Percentiles rank a stretch among this genome's conserved stretches.
Conservation (phyloP, 2,888 invertebrate genomes). For the Melipona beecheii region DNA sequence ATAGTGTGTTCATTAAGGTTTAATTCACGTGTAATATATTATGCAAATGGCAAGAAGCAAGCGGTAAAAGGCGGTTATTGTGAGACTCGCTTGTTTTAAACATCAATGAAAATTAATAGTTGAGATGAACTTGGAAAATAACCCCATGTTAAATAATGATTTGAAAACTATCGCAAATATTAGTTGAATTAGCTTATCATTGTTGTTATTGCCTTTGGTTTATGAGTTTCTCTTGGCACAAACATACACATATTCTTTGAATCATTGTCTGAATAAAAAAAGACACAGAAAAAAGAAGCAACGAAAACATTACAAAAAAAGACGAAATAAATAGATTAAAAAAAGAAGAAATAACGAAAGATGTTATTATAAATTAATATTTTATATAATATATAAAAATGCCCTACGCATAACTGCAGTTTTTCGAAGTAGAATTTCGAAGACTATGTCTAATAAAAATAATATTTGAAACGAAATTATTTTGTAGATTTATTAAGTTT, state of each 20-base stretch:
- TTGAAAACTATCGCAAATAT: conserved; percentile 4
- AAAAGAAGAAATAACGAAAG: neutral
- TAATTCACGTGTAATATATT: conserved; percentile 24
- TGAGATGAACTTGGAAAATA: neutral
- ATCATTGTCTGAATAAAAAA: neutral
- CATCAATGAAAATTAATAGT: neutral
- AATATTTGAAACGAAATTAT: conserved; percentile 36
- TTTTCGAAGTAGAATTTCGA: neutral
- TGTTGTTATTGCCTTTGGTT: conserved; percentile 21
- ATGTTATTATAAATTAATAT: neutral
- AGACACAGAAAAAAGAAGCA: neutral
- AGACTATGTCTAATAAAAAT: conserved; percentile 8
- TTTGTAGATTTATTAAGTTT: conserved; percentile 54
- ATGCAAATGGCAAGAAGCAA: conserved; percentile 46
- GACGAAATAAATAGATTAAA: neutral
- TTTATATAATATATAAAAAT: neutral
- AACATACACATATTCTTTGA: conserved; percentile 14
- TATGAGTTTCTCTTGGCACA: conserved; percentile 48
- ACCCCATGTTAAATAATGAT: neutral
- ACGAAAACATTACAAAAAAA: neutral
- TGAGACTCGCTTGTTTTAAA: neutral
- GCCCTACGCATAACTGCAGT: neutral
- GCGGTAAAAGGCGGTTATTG: conserved; percentile 22
- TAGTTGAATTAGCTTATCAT: conserved; percentile 5
- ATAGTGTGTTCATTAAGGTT: conserved; percentile 17